phyloP scores from a whole-genome alignment of 2,113 vertebrate species.

The Polypterus bichir region DNA sequence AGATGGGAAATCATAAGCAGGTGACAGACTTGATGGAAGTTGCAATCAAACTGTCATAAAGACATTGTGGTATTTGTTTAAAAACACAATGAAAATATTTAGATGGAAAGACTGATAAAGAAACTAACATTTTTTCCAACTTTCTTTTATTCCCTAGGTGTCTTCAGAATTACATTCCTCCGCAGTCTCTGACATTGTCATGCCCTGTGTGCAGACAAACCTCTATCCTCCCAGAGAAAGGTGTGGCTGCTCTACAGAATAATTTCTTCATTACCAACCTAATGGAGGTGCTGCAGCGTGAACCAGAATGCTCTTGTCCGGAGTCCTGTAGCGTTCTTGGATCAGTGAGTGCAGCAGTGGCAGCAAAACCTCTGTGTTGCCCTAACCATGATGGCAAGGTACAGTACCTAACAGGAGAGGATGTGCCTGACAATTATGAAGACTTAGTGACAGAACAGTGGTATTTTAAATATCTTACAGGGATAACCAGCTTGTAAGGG shows the following conservation, averaged over 20 bases:
- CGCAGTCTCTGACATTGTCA: conserved; percentile 79
- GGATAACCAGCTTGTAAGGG: too few relatives aligned
- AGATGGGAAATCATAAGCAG: too few relatives aligned
- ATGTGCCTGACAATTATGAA: neutral
- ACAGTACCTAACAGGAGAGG: conserved; percentile 4
- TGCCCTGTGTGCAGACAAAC: conserved; percentile 88
- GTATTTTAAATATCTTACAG: too few relatives aligned
- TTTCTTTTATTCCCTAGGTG: conserved; percentile 50
- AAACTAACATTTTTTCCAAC: neutral
- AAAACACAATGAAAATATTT: too few relatives aligned
- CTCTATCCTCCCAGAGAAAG: conserved; percentile 83
- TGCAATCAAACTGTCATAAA: too few relatives aligned
- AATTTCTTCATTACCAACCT: conserved; percentile 96
- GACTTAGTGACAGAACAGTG: neutral
- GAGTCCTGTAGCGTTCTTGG: conserved; percentile 58
- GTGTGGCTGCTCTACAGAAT: conserved; percentile 81
- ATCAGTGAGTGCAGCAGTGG: conserved; percentile 59
- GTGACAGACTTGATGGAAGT: too few relatives aligned
- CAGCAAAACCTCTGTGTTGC: conserved; percentile 74
- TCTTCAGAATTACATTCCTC: conserved; percentile 86
- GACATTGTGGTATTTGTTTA: too few relatives aligned
- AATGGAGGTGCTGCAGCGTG: conserved; percentile 84
- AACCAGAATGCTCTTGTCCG: conserved; percentile 51
- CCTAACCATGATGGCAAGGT: conserved; percentile 92
- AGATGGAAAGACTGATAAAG: too few relatives aligned